A percentile compares a stretch with the other conserved stretches of the same genome.
These are phyloP conservation scores for Crocidura indochinensis DNA, from an alignment of 2,797 vertebrate genomes.

Conservation along the genomic window DNA sequence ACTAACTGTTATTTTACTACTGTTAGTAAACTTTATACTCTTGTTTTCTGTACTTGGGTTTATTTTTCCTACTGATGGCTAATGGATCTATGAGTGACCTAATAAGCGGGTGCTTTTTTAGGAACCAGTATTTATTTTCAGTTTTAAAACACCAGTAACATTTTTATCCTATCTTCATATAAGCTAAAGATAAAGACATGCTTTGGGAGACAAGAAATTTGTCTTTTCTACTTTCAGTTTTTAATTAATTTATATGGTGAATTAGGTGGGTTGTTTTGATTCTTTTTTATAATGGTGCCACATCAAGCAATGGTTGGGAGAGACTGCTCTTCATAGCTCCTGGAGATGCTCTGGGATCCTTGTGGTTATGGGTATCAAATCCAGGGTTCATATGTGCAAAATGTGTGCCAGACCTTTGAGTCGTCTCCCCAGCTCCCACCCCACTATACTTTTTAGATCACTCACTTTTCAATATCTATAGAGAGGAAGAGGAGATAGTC, in stretches of 20 bases:
- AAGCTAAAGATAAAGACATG: constrained; percentile 12
- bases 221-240: background rate
- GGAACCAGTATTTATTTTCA: constrained; percentile 27
- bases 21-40: constrained; percentile 67
- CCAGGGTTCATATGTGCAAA: no score
- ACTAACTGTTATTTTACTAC: constrained; percentile 68
- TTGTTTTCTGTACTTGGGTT: constrained; percentile 75
- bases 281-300: no score
- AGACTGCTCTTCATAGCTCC: no score
- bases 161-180: background rate
- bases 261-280: no score
- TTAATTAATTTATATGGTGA: no score
- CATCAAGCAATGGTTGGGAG: no score
- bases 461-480: background rate
- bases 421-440: no score
- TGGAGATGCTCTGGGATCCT: no score
- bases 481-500: background rate
- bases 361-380: no score
- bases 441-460: background rate
- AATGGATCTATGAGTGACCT: constrained; percentile 62
- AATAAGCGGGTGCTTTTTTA: constrained; percentile 24
- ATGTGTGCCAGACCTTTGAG: no score
- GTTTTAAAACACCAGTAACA: background rate
- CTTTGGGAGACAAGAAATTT: background rate
- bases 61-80: constrained; percentile 71